Base-by-base conservation (phyloP, 2,113 vertebrate genomes). In the Crotalus horridus region DNA sequence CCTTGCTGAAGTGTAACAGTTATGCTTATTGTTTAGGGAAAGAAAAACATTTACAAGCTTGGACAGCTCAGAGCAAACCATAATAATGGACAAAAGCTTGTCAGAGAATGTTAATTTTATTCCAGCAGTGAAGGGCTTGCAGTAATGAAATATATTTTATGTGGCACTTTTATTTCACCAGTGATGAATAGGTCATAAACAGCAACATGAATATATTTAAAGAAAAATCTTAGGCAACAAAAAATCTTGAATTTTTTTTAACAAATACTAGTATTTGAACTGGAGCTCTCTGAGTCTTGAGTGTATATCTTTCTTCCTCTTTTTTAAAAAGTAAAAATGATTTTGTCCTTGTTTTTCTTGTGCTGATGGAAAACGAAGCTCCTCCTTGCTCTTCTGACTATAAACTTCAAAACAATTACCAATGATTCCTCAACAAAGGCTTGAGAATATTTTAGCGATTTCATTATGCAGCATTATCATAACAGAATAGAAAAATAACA, bases 201-300 rank as follows among this genome's bases (percentile, higher is more conserved):
- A 92, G 93, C 17, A 29, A 59, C 24, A 94, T 69, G 91, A 81
- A 24, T 91, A 61, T 4, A 54, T 85, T 93, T 17, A 33, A 94
- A 95, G 87, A 33, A 81, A 81, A 9, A 20, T 94, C 95, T 95
- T n/a, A 90, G 85, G 91, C 74, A 92, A 46, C 92, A 88, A 64
- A 87, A 74, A 43, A 15, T 21, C 26, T 51, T 48, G 53, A 87
- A 23, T 55, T 48, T 15, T 69, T 69, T 64, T 2, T 23, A 61
- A 58, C 56, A 91, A 85, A 91, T 46, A 39, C 53, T 81, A 9
- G 10, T 58, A 3, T 81, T 24, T 21, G 33, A 43, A 9, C 43
- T 29, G 39, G 26, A 51, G 9, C 8, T 29, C n/a, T 87, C 56
- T 53, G 56, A 26, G 26, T 85, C 33, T 26, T 20, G 86, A 43